phyloP scores from a whole-genome alignment of 2,888 invertebrate species.

The Pomacea canaliculata region DNA sequence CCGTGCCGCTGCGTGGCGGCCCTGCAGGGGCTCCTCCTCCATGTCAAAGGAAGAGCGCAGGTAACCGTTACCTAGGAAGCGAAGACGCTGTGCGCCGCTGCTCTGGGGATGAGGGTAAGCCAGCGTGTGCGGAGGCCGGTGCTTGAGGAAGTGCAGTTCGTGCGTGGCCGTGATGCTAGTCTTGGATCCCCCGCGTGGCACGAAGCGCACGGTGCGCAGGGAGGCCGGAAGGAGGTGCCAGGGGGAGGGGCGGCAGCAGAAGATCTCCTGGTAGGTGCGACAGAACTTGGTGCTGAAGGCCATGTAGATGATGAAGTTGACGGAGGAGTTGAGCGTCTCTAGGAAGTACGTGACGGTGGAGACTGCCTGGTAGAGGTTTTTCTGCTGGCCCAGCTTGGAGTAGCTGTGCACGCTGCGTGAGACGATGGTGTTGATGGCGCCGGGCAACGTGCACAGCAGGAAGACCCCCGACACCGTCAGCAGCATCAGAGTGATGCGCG shows the following conservation, averaged over 20 bases:
- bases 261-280: conserved; percentile 51
- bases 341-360: conserved; percentile 51
- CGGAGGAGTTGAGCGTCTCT: conserved; percentile 58
- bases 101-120: not conserved
- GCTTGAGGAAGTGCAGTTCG: conserved; percentile 28
- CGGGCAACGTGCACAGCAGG: conserved; percentile 57
- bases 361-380: conserved; percentile 46
- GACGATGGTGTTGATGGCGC: conserved; percentile 55
- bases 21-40: conserved; percentile 23
- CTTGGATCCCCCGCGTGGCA: conserved; percentile 16
- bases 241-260: conserved; percentile 47
- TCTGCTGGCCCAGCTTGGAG: conserved; percentile 40
- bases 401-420: conserved; percentile 44
- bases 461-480: conserved; percentile 55
- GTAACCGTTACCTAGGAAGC: conserved; percentile 11
- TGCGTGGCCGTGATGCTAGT: conserved; percentile 25
- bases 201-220: conserved; percentile 21
- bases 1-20: not conserved
- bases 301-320: conserved; percentile 62
- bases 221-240: conserved; percentile 11
- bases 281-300: conserved; percentile 54
- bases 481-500: conserved; percentile 55
- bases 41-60: conserved; percentile 21
- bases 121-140: conserved; percentile 3
- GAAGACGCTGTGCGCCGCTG: conserved; percentile 15